These are phyloP conservation scores for Clarias gariepinus DNA, from an alignment of 2,113 vertebrate species.

Conservation along the genomic window DNA sequence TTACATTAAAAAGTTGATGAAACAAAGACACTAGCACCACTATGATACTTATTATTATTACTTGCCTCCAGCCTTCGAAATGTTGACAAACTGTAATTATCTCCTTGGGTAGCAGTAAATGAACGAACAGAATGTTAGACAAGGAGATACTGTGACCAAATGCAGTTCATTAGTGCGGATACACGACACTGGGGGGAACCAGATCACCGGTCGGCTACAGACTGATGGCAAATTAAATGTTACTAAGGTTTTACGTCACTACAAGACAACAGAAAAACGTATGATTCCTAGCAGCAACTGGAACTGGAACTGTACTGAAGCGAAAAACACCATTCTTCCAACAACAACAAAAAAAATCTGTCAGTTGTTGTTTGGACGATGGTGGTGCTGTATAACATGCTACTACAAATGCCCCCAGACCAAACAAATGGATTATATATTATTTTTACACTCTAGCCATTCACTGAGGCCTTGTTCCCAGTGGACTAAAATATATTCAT, in stretches of 20 bases:
- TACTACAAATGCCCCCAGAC: neutral
- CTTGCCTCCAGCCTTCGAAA: constrained; percentile 99
- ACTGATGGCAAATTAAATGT: neutral
- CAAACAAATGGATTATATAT: neutral
- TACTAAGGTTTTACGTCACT: neutral
- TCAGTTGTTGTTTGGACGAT: neutral
- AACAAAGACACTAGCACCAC: neutral
- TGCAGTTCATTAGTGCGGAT: constrained; percentile 36
- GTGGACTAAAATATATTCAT: neutral
- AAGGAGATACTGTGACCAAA: neutral
- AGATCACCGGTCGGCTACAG: constrained; percentile 22
- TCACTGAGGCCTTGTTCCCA: neutral
- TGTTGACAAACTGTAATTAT: constrained; percentile 95
- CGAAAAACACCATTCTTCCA: neutral
- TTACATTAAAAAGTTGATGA: constrained; percentile 6
- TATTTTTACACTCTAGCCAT: neutral
- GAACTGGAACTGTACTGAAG: neutral
- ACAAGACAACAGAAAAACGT: neutral
- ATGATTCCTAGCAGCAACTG: neutral
- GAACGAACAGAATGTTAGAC: constrained; percentile 74
- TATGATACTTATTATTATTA: constrained; percentile 57
- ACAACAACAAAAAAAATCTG: too few relatives aligned
- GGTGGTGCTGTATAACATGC: neutral
- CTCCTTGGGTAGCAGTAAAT: constrained; percentile 96
- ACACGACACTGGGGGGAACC: constrained; percentile 55